Evolutionary conservation across 2,888 invertebrate species (phyloP), one percentile per base, ranked within the genome.

Genomic region (Parnassius orleans): DNA sequence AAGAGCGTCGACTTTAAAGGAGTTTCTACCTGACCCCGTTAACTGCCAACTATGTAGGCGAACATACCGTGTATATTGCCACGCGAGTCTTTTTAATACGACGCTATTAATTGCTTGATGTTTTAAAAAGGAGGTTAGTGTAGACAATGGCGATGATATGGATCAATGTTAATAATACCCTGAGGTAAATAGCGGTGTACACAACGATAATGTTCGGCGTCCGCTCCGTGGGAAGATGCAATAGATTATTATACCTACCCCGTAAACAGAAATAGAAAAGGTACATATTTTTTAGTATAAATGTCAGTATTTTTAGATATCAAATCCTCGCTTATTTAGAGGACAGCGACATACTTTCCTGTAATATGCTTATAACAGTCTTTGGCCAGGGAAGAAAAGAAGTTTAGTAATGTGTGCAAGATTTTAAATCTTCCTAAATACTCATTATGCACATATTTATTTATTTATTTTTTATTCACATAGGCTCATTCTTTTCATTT

Each of bases 1-100:
- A 53, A 53, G 50, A 50, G 11, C 42, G 50, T 57, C 41, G 61
- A 53, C 61, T 52, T 53, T 61, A 57, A 61, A 61, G 56, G 61
- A 57, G 61, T 61, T 61, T 61, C 56, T 56, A 61, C 51, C 61
- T 56, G 61, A 61, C 61, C 61, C 53, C 61, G 52, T 52, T 61
- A 61, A 33, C 61, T 33, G 56, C 44, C 51, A 61, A 61, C 59
- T 50, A 44, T 41, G 52, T 46, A 24, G 44, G 60, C 43, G 55
- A 14, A 44, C 51, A 52, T 61, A 51, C 56, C 44, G 56, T 33
- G 50, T 50, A 33, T n/a, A 56, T 53, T 53, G 50, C 51, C 3
- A 46, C 55, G 58, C 55, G 51, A 46, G 44, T 51, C 51, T 50
- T 58, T 63, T 55, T 59, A 58, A 63, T 63, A 51, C 54, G 50